Evolutionary conservation across 2,113 vertebrate genomes (phyloP).

Genomic region (Gavia stellata): DNA sequence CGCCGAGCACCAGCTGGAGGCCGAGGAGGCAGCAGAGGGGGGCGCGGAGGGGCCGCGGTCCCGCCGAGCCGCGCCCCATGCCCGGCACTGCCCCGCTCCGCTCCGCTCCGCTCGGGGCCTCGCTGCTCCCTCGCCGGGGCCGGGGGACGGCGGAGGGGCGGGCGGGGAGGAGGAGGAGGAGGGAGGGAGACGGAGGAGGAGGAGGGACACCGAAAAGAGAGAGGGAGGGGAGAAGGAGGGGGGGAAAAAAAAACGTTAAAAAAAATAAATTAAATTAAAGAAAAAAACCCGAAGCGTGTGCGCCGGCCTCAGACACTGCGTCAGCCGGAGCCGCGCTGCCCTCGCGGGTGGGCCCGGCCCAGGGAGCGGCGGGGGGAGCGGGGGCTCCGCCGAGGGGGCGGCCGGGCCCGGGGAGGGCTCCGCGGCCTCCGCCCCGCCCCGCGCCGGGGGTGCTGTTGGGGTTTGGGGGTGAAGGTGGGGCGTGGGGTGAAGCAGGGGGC

Average conservation of each 20-base stretch:
- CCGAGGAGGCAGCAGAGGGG: slow-evolving; percentile 33
- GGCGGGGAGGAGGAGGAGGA: not conserved
- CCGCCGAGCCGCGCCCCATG: slow-evolving; percentile 30
- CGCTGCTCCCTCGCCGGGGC: not conserved
- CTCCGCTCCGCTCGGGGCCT: not conserved
- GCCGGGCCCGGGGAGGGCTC: not conserved
- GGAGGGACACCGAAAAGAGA: not conserved
- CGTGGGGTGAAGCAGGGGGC: no score
- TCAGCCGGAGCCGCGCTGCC: slow-evolving; percentile 32
- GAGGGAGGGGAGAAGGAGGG: not conserved
- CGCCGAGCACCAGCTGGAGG: slow-evolving; percentile 18
- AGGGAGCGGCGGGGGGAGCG: not conserved
- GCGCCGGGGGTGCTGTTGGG: no score
- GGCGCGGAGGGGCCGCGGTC: slow-evolving; percentile 27
- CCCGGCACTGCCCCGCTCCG: not conserved
- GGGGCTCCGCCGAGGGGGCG: not conserved
- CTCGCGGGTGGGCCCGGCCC: not conserved
- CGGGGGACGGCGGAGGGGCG: slow-evolving; percentile 3
- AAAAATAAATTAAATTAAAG: not conserved
- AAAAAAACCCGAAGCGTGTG: not conserved
- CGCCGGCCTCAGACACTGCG: slow-evolving; percentile 65
- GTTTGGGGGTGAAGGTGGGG: no score
- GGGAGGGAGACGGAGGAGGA: not conserved
- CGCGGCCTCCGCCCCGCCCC: no score
- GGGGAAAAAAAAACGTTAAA: not conserved